Conservation (phyloP, 2,888 invertebrate genomes). For the Drosophila fulvimacula region DNA sequence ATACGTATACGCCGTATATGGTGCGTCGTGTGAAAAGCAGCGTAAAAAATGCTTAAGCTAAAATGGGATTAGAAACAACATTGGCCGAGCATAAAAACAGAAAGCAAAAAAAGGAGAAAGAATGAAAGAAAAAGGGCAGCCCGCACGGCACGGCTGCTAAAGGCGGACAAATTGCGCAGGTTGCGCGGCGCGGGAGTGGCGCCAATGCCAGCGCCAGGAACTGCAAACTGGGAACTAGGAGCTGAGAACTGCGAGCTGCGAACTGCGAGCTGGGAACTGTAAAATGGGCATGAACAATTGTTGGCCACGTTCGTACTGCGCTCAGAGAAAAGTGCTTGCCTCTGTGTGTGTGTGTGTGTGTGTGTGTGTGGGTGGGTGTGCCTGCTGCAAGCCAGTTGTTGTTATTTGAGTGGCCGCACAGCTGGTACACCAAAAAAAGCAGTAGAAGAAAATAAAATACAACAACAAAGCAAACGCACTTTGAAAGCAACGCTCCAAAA, state of each 20-base stretch:
- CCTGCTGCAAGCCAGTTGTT: conserved; percentile 45
- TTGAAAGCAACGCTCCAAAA: conserved; percentile 24
- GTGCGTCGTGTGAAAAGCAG: conserved; percentile 65
- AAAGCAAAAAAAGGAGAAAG: neutral
- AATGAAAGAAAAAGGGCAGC: conserved; percentile 1
- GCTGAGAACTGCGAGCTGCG: neutral
- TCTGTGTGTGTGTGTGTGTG: conserved; percentile 17
- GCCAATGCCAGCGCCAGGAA: neutral
- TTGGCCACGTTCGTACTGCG: conserved; percentile 28
- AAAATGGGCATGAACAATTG: conserved; percentile 24
- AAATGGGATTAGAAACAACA: conserved; percentile 78
- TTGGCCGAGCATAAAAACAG: conserved; percentile 16
- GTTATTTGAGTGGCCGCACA: conserved; percentile 73
- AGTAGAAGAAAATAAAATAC: conserved; percentile 5
- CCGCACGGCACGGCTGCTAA: conserved; percentile 22
- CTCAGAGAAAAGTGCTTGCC: conserved; percentile 46
- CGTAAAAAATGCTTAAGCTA: conserved; percentile 74
- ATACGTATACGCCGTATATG: neutral
- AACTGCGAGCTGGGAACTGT: neutral
- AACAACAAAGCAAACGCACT: conserved; percentile 32
- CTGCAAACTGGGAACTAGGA: conserved; percentile 6
- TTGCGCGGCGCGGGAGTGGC: conserved; percentile 6
- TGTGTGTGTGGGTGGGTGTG: conserved; percentile 25
- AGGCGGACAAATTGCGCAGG: conserved; percentile 40
- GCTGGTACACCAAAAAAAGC: conserved; percentile 50